These are phyloP conservation scores for Sternotherus odoratus DNA, from an alignment of 2,797 vertebrate species.

Conservation along the genomic window DNA sequence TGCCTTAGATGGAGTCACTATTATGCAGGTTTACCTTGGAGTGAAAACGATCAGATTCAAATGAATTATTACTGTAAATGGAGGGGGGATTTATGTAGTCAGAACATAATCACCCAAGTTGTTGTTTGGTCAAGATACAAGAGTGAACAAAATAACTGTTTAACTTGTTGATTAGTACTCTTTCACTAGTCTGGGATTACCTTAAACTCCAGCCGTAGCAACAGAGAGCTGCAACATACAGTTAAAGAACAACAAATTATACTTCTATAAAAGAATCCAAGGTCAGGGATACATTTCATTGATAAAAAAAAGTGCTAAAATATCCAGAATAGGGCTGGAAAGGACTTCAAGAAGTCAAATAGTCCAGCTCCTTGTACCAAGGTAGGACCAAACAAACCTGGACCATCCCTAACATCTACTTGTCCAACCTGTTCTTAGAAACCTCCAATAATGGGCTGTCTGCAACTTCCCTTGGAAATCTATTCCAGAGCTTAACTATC, in stretches of 20 bases:
- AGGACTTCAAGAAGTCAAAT: not conserved
- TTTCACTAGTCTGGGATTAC: constrained; percentile 24
- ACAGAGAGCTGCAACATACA: not conserved
- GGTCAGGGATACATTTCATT: not conserved
- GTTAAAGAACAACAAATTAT: not conserved
- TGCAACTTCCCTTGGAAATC: too few relatives aligned
- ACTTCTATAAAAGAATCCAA: not conserved
- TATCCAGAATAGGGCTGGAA: not conserved
- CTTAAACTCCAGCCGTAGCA: not conserved
- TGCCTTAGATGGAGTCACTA: not conserved
- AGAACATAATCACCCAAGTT: constrained; percentile 45
- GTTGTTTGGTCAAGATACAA: constrained; percentile 27
- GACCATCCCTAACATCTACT: not conserved
- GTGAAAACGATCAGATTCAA: constrained; percentile 6
- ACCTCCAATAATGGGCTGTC: not conserved
- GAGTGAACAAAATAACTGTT: constrained; percentile 17
- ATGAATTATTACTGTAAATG: not conserved
- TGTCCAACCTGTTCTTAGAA: not conserved
- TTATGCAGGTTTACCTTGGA: not conserved
- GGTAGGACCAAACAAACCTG: not conserved
- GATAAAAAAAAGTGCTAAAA: not conserved
- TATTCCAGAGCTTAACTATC: not conserved
- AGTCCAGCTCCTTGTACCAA: not conserved
- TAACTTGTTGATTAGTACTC: constrained; percentile 4
- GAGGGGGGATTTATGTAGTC: not conserved